phyloP scores from a whole-genome alignment of 2,113 vertebrate species.

The Ginglymostoma cirratum region DNA sequence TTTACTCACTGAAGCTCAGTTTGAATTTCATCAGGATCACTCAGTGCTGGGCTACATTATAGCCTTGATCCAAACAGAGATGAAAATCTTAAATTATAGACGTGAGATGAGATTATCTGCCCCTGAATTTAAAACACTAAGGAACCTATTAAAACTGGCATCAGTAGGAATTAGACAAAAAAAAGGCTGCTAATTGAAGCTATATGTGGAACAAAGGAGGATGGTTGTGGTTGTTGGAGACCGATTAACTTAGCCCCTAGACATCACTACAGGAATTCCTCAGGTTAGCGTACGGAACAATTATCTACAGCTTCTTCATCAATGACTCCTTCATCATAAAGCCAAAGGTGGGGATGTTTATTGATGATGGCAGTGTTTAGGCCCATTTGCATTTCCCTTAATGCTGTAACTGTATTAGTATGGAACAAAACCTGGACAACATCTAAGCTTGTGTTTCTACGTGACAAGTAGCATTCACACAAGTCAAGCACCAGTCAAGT shows the following conservation, averaged over 20 bases:
- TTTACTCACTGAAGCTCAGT: background rate
- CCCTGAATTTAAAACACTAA: background rate
- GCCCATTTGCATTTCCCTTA: background rate
- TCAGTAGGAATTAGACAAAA: background rate
- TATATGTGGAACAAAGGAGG: background rate
- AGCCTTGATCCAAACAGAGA: background rate
- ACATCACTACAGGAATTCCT: background rate
- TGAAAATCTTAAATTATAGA: background rate
- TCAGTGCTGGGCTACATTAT: background rate
- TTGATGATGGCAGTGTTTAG: background rate
- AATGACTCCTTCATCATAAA: background rate
- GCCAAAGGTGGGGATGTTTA: background rate
- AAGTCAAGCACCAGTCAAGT: background rate
- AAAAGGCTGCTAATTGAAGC: background rate
- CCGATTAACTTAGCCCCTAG: background rate
- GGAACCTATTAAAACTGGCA: background rate
- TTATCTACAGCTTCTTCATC: background rate
- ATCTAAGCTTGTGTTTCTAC: background rate
- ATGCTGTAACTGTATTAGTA: background rate
- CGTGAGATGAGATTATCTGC: background rate
- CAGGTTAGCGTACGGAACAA: background rate
- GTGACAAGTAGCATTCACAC: background rate
- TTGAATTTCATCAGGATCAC: background rate
- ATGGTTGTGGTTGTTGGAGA: background rate
- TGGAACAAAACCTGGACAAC: background rate